phyloP scores from a whole-genome alignment of 2,888 invertebrate species.

The Andrena minutula region DNA sequence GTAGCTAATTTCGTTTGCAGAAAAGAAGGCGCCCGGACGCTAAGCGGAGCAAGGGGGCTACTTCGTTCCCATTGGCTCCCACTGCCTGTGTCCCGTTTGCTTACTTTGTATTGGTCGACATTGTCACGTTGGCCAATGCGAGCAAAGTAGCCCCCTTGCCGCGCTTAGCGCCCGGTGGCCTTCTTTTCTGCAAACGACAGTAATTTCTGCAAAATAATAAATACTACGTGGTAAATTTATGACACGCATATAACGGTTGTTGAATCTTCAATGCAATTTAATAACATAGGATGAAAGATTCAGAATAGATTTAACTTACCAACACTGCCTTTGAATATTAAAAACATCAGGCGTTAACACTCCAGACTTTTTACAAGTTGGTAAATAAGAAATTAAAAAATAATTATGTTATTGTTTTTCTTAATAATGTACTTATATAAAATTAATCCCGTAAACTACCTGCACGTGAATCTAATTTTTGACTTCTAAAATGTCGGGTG shows the following conservation, averaged over 20 bases:
- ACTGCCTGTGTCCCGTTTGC: too few species aligned
- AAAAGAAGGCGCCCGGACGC: too few species aligned
- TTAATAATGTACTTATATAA: slow-evolving; percentile 61
- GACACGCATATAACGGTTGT: slow-evolving; percentile 23
- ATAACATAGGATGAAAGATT: slow-evolving; percentile 11
- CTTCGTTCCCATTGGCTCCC: too few species aligned
- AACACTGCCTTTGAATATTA: slow-evolving; percentile 30
- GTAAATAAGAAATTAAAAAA: slow-evolving; percentile 40
- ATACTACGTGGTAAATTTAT: slow-evolving; percentile 37
- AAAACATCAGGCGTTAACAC: slow-evolving; percentile 40
- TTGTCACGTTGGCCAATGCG: too few species aligned
- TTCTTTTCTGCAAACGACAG: too few species aligned
- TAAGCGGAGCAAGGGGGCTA: too few species aligned
- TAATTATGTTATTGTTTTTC: slow-evolving; percentile 51
- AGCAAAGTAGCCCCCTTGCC: too few species aligned
- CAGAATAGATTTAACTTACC: slow-evolving; percentile 13
- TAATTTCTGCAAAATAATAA: slow-evolving; percentile 34
- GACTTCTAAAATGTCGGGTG: slow-evolving; percentile 26
- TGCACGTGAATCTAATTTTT: slow-evolving; percentile 45
- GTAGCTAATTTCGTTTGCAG: slow-evolving; percentile 32
- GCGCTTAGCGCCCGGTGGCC: too few species aligned
- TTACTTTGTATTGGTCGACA: too few species aligned
- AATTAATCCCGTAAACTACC: slow-evolving; percentile 52
- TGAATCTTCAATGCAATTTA: slow-evolving; percentile 22
- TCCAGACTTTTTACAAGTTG: slow-evolving; percentile 34